Percentiles rank a stretch among this genome's conserved stretches.
Conservation (phyloP, 2,113 vertebrate genomes). For the Xerus inauris region DNA sequence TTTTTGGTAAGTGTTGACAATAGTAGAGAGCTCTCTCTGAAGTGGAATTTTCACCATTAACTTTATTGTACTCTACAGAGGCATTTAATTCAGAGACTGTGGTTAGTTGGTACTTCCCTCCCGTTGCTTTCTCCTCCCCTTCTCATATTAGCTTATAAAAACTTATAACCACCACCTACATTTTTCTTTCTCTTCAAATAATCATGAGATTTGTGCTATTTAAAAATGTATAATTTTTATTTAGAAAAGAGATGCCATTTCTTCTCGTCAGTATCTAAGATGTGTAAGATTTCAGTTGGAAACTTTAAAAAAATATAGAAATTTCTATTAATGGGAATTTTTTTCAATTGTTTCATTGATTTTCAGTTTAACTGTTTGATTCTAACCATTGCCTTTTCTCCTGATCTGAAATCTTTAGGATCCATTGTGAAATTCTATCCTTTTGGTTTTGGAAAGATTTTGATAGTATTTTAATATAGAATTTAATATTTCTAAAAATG, state of each 20-base stretch:
- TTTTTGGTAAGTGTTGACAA: background rate
- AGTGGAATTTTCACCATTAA: background rate
- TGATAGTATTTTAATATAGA: background rate
- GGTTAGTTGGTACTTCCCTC: background rate
- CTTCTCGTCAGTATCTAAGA: background rate
- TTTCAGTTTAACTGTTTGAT: conserved; percentile 37
- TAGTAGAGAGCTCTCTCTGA: background rate
- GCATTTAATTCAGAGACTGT: background rate
- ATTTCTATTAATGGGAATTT: conserved; percentile 8
- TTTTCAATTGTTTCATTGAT: conserved; percentile 16
- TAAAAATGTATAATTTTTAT: background rate
- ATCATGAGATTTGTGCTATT: background rate
- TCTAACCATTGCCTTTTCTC: background rate
- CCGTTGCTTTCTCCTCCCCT: background rate
- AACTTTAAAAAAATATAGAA: background rate
- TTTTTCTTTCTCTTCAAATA: conserved; percentile 45
- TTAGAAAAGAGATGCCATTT: background rate
- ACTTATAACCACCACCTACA: background rate
- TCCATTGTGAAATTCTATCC: background rate
- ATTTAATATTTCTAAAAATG: conserved; percentile 18
- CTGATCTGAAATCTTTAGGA: background rate
- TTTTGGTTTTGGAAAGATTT: conserved; percentile 32
- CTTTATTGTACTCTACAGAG: background rate
- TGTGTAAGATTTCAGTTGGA: background rate
- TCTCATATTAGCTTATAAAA: background rate